These are phyloP conservation scores for Adelphocoris suturalis DNA, from an alignment of 2,888 invertebrate species.

Conservation along the genomic window DNA sequence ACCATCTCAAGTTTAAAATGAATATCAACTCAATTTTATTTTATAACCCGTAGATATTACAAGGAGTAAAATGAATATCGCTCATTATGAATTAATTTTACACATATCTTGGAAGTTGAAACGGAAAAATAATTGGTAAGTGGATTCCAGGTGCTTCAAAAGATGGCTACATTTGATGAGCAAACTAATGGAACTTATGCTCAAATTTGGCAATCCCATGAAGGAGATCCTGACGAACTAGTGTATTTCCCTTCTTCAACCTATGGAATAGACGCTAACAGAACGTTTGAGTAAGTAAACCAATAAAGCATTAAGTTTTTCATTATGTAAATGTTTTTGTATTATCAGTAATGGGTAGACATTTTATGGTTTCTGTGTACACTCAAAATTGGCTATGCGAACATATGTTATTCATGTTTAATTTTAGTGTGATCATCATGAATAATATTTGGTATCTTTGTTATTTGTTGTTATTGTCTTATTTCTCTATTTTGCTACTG, in stretches of 20 bases:
- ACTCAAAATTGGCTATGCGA: not conserved
- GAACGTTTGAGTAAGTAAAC: slow-evolving; percentile 89
- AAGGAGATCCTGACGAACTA: slow-evolving; percentile 90
- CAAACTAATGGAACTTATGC: slow-evolving; percentile 90
- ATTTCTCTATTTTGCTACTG: too few relatives aligned
- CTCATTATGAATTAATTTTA: not conserved
- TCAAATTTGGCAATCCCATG: slow-evolving; percentile 91
- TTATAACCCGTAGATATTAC: too few relatives aligned
- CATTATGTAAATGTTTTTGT: not conserved
- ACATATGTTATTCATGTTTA: too few relatives aligned
- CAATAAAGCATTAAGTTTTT: not conserved
- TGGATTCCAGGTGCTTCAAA: slow-evolving; percentile 84
- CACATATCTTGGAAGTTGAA: not conserved
- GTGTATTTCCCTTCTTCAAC: slow-evolving; percentile 93
- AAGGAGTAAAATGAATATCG: not conserved
- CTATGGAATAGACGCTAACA: slow-evolving; percentile 95
- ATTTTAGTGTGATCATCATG: too few relatives aligned
- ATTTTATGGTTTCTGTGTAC: not conserved
- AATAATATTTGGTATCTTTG: too few relatives aligned
- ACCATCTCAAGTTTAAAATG: too few relatives aligned
- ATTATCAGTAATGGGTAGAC: too few relatives aligned
- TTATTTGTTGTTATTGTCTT: too few relatives aligned
- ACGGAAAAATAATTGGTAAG: too few relatives aligned
- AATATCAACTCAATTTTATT: too few relatives aligned
- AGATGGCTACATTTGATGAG: slow-evolving; percentile 93